Evolutionary conservation across 2,113 vertebrate species (phyloP), one percentile per base, ranked within the genome.

Genomic region (Corythornis cristatus): DNA sequence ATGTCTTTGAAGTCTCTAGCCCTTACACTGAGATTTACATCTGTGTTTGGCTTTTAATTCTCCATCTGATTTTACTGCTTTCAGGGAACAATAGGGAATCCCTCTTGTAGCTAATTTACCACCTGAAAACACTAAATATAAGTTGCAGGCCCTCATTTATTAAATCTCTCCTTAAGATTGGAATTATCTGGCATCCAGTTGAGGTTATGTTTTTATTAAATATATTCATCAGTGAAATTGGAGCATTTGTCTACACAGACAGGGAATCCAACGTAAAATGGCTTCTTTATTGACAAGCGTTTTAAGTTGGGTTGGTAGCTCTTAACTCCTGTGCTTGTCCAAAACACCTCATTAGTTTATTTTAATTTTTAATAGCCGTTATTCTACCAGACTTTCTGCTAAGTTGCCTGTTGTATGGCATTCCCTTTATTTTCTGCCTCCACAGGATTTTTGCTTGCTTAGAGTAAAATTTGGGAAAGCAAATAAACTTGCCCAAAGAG

Each of bases 81-180:
- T 88, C 81, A 77, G 19, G 58, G 82, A 95, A 92, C 91, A 94
- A 96, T 75, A 75, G 90, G 85, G 78, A 95, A 85, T 40, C 82
- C 65, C 71, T 89, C 95, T 89, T 89, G 60, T 66, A 78, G 68
- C 35, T 89, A 93, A 94, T 96, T 95, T 96, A 93, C 90, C 87
- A 89, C 90, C 76, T 89, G 76, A 95, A 75, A 91, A 80, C 53
- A 90, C 77, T 80, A 87, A 95, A 91, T 83, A 88, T 71, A 95
- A 87, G 51, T 90, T 92, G 72, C 64, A 65, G 53, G 40, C 25
- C 35, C n/a, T 95, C 48, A 83, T 95, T 94, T 78, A 90, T 88
- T 84, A 90, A 89, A 85, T 82, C 71, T 76, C 89, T 75, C 33
- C 56, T 6, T 81, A 54, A 80, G 71, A 70, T 2, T 54, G 46